Base-by-base conservation (phyloP, 1,140 invertebrate genomes). In the Parasteatoda tepidariorum region DNA sequence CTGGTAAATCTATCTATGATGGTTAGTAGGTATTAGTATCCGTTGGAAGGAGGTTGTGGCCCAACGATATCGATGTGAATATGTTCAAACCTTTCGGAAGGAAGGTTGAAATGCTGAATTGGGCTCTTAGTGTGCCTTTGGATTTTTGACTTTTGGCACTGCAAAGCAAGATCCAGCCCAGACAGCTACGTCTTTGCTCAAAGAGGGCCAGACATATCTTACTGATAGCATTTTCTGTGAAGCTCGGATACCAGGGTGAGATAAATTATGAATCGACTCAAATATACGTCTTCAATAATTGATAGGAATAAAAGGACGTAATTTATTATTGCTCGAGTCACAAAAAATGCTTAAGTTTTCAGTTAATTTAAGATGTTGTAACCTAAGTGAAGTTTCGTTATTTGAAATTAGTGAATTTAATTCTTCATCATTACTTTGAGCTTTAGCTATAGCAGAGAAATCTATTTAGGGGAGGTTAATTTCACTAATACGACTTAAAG, bases 251-350 rank as follows among this genome's bases (percentile, higher is more conserved):
- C 30, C 64, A 38, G 64, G 64, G 22, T 31, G 64, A 31, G 64
- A 67, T 9, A 67, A 11, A 2, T 38, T 22, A n/a, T 61, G 57
- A 13, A 7, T n/a, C 15, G 9, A n/a, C 1, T 61, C n/a, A 7
- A 61, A 61, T 15, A 61, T 28, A 9, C 1, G 26, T 67, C 9
- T 67, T 0, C 59, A 34, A 31, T 64, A 78, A 6, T 24, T 22
- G 3, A 7, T n/a, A 33, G 74, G 61, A 9, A 78, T 55, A 34
- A 59, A 33, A n/a, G 55, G 54, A 34, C 71, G 54, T n/a, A 26
- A 30, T 15, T 59, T 11, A 9, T 30, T 55, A 34, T 28, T 61
- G 9, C 0, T 34, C 15, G n/a, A 59, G 28, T 74, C 30, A 28
- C 55, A 74, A 3, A 18, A 34, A 15, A 6, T 70, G 41, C 5